Percentiles rank a stretch among this genome's conserved stretches.
These are phyloP conservation scores for Hedya salicella DNA, from an alignment of 2,888 invertebrate species.

Conservation along the genomic window DNA sequence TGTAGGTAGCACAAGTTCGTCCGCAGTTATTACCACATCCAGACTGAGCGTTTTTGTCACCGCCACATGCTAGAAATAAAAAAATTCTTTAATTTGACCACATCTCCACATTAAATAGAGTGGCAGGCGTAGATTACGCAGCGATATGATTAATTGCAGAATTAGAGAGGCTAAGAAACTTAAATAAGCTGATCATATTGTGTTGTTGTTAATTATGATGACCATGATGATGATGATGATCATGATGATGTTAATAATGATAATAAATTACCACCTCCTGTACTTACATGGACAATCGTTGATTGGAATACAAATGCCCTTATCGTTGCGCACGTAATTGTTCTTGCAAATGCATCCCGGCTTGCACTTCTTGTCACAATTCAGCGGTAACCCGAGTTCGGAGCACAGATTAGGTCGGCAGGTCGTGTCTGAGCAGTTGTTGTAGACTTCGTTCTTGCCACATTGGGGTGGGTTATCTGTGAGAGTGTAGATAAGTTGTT, in stretches of 20 bases:
- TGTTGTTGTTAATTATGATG: no score
- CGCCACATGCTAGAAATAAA: conserved; percentile 49
- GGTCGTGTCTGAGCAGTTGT: conserved; percentile 40
- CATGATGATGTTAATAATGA: no score
- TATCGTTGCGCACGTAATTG: background rate
- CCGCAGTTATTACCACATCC: conserved; percentile 43
- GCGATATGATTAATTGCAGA: no score
- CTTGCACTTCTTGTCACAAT: conserved; percentile 23
- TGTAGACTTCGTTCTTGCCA: conserved; percentile 41
- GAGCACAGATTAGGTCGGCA: conserved; percentile 48
- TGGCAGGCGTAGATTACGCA: no score
- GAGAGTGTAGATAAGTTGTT: background rate
- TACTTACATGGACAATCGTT: conserved; percentile 29
- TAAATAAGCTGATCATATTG: no score
- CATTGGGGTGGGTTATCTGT: conserved; percentile 16
- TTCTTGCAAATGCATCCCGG: conserved; percentile 57
- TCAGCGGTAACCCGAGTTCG: conserved; percentile 47
- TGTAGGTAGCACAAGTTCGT: conserved; percentile 47
- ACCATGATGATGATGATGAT: no score
- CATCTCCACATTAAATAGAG: no score
- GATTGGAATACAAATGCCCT: conserved; percentile 20
- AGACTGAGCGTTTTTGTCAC: conserved; percentile 52
- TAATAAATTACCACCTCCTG: background rate
- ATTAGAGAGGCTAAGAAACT: no score
- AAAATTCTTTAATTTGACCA: no score